Base-by-base conservation (phyloP, 2,113 vertebrate species). In the Dicrurus megarhynchus region DNA sequence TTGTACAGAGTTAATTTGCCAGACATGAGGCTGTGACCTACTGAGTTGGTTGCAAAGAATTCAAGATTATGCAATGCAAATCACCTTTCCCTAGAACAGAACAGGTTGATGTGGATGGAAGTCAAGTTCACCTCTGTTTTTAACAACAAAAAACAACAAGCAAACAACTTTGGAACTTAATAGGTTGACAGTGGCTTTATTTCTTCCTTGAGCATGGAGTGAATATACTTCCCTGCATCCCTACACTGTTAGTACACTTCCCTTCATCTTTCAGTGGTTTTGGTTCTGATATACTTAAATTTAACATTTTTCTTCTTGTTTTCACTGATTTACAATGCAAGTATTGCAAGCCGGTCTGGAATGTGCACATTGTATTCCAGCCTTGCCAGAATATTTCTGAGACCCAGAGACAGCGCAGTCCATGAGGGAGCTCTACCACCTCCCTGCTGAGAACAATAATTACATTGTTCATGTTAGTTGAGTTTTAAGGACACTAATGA, bases 341-440 rank as follows among this genome's bases (percentile, higher is more conserved):
- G 85, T 90, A 73, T 47, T 59, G 89, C 47, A 52, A 95, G 50
- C 84, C 57, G 28, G 84, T 63, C 88, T 95, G 97, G 96, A 97
- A 97, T 83, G 84, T 70, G 56, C 76, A 37, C 5, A 1, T 47
- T 68, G 76, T 60, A 47, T 87, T 85, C 35, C 59, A 84, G 76
- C 63, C 64, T 73, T 71, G 89, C 88, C 95, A 92, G 93, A 59
- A 69, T 44, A 46, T 87, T 94, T 78, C 83, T 95, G 37, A 93
- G 50, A 59, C 57, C 75, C 39, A 83, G 95, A 85, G 78, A 46
- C 49, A 71, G 84, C 20, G 46, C 41, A 17, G 55, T 69, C 91
- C 79, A 19, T 14, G 78, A 60, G 55, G 84, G 73, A 86, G 50
- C 59, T 93, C 84, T 64, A 13, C 71, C 44, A 53, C 63, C 84